These are phyloP conservation scores for Xenopus borealis DNA, from an alignment of 2,113 vertebrate species.

Conservation along the genomic window DNA sequence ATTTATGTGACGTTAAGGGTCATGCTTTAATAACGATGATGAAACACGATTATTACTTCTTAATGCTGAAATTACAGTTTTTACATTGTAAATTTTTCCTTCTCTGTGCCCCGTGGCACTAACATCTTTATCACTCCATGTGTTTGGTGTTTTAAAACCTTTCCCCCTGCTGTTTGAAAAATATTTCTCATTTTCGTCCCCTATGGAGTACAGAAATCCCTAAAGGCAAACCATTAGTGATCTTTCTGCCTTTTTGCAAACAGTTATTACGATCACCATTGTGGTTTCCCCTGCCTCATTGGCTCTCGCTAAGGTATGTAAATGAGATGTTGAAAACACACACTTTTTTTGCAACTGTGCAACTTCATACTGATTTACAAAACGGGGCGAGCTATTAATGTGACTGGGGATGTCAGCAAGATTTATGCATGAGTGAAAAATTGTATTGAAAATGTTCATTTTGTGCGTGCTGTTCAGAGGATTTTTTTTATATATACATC, in stretches of 20 bases:
- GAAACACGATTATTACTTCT: constrained; percentile 99
- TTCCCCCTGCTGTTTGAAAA: constrained; percentile 99
- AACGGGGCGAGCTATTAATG: constrained; percentile 93
- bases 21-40: constrained; percentile 97
- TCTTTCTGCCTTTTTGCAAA: constrained; percentile 98
- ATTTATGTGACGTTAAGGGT: constrained; percentile 92
- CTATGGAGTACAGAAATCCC: constrained; percentile 99
- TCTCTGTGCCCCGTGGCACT: constrained; percentile 98
- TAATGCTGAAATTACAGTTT: constrained; percentile 99
- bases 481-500: constrained; percentile 57
- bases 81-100: constrained; percentile 88
- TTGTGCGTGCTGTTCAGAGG: constrained; percentile 63
- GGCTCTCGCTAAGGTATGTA: constrained; percentile 99
- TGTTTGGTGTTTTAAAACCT: constrained; percentile 99
- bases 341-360: constrained; percentile 95
- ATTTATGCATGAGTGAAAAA: constrained; percentile 99
- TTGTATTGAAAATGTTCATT: constrained; percentile 88
- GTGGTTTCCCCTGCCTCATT: constrained; percentile 98
- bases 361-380: constrained; percentile 98
- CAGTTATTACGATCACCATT: constrained; percentile 98
- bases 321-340: constrained; percentile 99
- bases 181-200: constrained; percentile 99
- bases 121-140: constrained; percentile 99
- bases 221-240: constrained; percentile 99
- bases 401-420: constrained; percentile 98